Percentiles rank a stretch among this genome's conserved stretches.
Evolutionary conservation across 2,888 invertebrate genomes (phyloP).

Genomic region (Phymatocera aterrima): DNA sequence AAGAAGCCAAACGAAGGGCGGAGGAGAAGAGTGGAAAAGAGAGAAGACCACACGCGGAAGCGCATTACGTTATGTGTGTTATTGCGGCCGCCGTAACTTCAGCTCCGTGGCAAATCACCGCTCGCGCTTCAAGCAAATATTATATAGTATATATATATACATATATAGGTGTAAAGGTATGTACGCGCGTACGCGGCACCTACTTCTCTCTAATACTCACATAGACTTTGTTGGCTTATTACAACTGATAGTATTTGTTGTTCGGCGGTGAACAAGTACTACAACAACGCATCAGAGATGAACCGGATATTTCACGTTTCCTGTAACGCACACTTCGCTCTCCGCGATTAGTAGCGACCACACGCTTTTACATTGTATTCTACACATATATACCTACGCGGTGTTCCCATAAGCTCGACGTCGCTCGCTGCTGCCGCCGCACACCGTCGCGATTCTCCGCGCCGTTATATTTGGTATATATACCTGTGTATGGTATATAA

Average conservation of each 20-base stretch:
- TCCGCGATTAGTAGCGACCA: background rate
- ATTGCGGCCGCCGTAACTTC: background rate
- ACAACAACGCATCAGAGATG: slow-evolving; percentile 6
- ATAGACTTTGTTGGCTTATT: slow-evolving; percentile 10
- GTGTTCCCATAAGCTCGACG: background rate
- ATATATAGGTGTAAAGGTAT: too few relatives aligned
- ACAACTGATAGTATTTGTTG: background rate
- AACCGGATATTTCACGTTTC: slow-evolving; percentile 32
- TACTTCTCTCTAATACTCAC: too few relatives aligned
- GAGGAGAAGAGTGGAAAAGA: too few relatives aligned
- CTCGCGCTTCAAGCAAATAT: background rate
- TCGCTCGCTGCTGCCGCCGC: background rate
- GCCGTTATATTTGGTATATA: slow-evolving; percentile 14
- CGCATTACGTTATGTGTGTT: too few relatives aligned
- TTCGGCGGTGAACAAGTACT: slow-evolving; percentile 22
- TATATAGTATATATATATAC: too few relatives aligned
- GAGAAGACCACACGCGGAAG: slow-evolving; percentile 16
- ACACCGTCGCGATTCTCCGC: background rate
- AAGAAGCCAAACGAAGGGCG: too few relatives aligned
- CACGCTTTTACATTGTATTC: too few relatives aligned
- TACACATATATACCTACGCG: background rate
- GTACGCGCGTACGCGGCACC: too few relatives aligned
- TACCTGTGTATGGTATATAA: too few relatives aligned
- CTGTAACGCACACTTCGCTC: slow-evolving; percentile 34
- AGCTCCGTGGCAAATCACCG: slow-evolving; percentile 4